Conservation (phyloP, 2,113 vertebrate species). For the Dicerorhinus sumatrensis region DNA sequence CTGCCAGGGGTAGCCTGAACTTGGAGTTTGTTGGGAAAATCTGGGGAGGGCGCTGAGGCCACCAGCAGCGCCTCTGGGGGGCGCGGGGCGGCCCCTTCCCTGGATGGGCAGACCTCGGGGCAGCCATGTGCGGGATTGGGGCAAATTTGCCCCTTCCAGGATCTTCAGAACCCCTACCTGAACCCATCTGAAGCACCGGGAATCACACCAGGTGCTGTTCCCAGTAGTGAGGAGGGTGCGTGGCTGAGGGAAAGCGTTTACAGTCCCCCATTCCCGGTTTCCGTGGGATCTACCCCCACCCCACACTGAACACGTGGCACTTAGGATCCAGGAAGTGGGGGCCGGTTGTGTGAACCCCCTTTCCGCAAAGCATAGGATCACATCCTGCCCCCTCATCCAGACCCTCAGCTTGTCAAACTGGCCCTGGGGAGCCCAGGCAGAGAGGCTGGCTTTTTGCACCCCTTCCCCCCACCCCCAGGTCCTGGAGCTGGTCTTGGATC, state of each 20-base stretch:
- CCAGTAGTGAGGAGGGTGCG: background rate
- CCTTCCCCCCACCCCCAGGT: background rate
- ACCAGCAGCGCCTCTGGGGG: too few relatives aligned
- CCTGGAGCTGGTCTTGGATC: background rate
- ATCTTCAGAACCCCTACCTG: background rate
- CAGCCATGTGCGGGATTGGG: background rate
- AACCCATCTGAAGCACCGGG: background rate
- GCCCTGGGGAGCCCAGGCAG: background rate
- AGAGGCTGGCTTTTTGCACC: too few relatives aligned
- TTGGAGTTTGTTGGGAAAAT: background rate
- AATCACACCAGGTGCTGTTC: background rate
- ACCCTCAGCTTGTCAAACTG: background rate
- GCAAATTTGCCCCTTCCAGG: background rate
- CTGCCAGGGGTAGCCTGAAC: background rate
- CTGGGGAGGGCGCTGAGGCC: background rate
- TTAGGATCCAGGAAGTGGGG: background rate
- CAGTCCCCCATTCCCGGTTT: background rate
- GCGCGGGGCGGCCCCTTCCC: background rate
- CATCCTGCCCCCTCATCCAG: background rate
- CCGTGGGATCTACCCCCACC: too few relatives aligned
- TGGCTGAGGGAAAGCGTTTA: background rate
- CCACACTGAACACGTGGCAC: background rate
- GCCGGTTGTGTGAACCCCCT: background rate
- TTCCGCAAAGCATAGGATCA: background rate
- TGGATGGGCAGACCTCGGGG: background rate